A percentile compares a stretch with the other conserved stretches of the same genome.
Evolutionary conservation across 1,140 invertebrate species (phyloP).

Genomic region (Drosophila ercepeae): DNA sequence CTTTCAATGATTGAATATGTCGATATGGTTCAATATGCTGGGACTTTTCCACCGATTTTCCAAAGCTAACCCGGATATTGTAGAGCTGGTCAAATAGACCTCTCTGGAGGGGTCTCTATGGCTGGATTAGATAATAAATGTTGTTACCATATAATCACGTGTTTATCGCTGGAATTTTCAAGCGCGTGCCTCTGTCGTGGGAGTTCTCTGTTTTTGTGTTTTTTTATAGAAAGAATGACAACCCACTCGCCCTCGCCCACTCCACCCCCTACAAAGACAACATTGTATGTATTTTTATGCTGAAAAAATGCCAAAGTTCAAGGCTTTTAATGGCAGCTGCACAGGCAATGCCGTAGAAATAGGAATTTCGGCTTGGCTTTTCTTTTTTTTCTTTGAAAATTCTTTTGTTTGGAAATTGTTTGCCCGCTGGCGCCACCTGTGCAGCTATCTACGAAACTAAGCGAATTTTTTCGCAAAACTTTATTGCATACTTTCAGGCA

Average conservation of each 20-base stretch:
- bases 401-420: not conserved
- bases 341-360: constrained; percentile 13
- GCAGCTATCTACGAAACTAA: constrained; percentile 14
- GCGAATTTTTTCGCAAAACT: constrained; percentile 6
- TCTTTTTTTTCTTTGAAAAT: not conserved
- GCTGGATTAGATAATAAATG: constrained; percentile 34
- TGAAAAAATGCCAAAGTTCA: constrained; percentile 68
- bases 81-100: constrained; percentile 1
- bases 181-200: constrained; percentile 65
- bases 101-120: constrained; percentile 15
- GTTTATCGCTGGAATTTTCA: constrained; percentile 71
- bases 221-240: constrained; percentile 17
- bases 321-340: constrained; percentile 39
- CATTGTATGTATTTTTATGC: constrained; percentile 33
- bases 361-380: constrained; percentile 1
- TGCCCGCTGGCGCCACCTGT: constrained; percentile 22
- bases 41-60: not conserved
- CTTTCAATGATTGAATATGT: not conserved
- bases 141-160: constrained; percentile 65
- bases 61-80: constrained; percentile 28
- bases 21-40: not conserved
- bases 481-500: constrained; percentile 43
- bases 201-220: constrained; percentile 27
- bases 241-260: constrained; percentile 1
- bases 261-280: constrained; percentile 11